These are phyloP conservation scores for Urocynchramus pylzowi DNA, from an alignment of 2,113 vertebrate species.

Conservation along the genomic window DNA sequence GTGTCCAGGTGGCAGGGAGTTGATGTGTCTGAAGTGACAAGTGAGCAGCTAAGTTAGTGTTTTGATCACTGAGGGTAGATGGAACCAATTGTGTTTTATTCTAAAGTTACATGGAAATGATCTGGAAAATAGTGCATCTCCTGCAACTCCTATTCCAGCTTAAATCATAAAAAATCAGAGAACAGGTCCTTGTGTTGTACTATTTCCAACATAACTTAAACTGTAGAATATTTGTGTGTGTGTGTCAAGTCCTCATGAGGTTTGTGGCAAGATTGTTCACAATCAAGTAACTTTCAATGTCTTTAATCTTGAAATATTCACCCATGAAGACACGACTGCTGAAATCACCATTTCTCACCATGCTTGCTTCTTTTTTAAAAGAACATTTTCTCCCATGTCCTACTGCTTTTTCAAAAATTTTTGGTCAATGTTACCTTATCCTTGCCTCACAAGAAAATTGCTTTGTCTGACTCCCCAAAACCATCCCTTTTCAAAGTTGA, in stretches of 20 bases:
- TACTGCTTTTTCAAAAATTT: not conserved
- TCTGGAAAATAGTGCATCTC: not conserved
- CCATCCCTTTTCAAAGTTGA: not conserved
- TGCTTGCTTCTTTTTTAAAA: not conserved
- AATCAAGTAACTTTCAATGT: not conserved
- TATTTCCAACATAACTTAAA: not conserved
- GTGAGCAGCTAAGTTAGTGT: not conserved
- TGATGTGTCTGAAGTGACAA: not conserved
- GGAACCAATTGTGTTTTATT: not conserved
- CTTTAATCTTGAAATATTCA: not conserved
- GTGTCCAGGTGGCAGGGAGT: not conserved
- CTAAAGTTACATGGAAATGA: not conserved
- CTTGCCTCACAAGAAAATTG: not conserved
- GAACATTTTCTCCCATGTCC: not conserved
- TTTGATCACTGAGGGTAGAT: not conserved
- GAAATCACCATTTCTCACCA: not conserved
- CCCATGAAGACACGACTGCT: not conserved
- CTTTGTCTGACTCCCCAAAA: not conserved
- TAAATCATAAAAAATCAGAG: not conserved
- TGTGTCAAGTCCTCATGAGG: not conserved
- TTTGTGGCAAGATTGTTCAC: not conserved
- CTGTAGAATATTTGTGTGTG: not conserved
- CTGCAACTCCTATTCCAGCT: not conserved
- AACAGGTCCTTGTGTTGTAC: not conserved
- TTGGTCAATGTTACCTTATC: not conserved